Percentiles rank a stretch among this genome's conserved stretches.
These are phyloP conservation scores for Phasia obesa DNA, from an alignment of 2,888 invertebrate genomes.

Conservation along the genomic window DNA sequence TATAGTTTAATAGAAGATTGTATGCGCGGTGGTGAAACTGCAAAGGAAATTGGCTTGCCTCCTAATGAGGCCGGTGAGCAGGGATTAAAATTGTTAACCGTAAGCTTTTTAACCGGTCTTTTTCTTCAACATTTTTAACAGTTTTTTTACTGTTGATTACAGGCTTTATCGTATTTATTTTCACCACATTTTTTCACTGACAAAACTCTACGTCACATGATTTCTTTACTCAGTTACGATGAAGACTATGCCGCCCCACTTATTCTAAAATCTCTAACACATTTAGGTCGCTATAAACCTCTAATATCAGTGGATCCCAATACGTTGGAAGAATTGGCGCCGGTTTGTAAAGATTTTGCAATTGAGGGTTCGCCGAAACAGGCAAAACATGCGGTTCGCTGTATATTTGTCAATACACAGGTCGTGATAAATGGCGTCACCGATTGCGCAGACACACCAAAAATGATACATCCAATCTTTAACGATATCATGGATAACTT, in stretches of 20 bases:
- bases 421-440: constrained; percentile 68
- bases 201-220: constrained; percentile 90
- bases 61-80: constrained; percentile 92
- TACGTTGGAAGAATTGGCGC: constrained; percentile 90
- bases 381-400: constrained; percentile 97
- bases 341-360: constrained; percentile 93
- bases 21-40: constrained; percentile 87
- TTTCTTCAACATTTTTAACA: background rate
- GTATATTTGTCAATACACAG: constrained; percentile 92
- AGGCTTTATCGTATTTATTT: constrained; percentile 92
- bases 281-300: constrained; percentile 93
- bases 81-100: constrained; percentile 93
- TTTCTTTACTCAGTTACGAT: constrained; percentile 87
- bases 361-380: constrained; percentile 96
- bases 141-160: background rate
- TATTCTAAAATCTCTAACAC: constrained; percentile 92
- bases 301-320: constrained; percentile 90
- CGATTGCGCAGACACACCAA: constrained; percentile 74
- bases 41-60: constrained; percentile 90
- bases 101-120: constrained; percentile 77
- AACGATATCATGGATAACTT: constrained; percentile 91
- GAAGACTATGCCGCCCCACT: constrained; percentile 91
- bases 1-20: constrained; percentile 86
- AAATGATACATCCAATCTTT: constrained; percentile 87
- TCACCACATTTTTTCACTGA: constrained; percentile 95